These are phyloP conservation scores for Hirtodrosophila confusa DNA, from an alignment of 2,888 invertebrate species.

Conservation along the genomic window DNA sequence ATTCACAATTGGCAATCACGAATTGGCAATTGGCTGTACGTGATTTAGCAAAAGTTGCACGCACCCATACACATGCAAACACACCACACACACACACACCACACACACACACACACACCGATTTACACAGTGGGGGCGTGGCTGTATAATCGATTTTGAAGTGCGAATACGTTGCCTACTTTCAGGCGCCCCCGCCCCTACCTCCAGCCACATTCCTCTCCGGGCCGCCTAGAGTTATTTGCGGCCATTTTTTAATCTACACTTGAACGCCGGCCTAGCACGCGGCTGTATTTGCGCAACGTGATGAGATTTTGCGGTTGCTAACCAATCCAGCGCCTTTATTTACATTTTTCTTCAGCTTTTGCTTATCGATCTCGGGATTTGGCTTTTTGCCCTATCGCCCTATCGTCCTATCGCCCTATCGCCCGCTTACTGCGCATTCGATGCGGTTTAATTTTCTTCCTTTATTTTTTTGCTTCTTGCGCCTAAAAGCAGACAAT, in stretches of 20 bases:
- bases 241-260: constrained; percentile 79
- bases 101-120: background rate
- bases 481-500: constrained; percentile 49
- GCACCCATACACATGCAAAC: constrained; percentile 20
- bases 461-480: constrained; percentile 11
- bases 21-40: constrained; percentile 71
- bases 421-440: constrained; percentile 24
- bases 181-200: constrained; percentile 25
- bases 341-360: constrained; percentile 67
- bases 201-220: background rate
- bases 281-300: constrained; percentile 75
- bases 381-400: constrained; percentile 29
- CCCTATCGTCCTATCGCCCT: constrained; percentile 1
- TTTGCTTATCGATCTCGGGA: constrained; percentile 67
- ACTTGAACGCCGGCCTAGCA: constrained; percentile 71
- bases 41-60: constrained; percentile 67
- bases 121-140: constrained; percentile 31
- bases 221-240: constrained; percentile 64
- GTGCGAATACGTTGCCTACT: constrained; percentile 58
- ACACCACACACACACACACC: constrained; percentile 13
- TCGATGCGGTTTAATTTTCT: constrained; percentile 41
- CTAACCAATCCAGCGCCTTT: constrained; percentile 53
- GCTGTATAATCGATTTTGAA: constrained; percentile 73
- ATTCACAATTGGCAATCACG: constrained; percentile 54
- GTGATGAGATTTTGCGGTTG: constrained; percentile 79